Evolutionary conservation across 2,113 vertebrate species (phyloP), one percentile per base, ranked within the genome.

Genomic region (Halichoerus grypus): DNA sequence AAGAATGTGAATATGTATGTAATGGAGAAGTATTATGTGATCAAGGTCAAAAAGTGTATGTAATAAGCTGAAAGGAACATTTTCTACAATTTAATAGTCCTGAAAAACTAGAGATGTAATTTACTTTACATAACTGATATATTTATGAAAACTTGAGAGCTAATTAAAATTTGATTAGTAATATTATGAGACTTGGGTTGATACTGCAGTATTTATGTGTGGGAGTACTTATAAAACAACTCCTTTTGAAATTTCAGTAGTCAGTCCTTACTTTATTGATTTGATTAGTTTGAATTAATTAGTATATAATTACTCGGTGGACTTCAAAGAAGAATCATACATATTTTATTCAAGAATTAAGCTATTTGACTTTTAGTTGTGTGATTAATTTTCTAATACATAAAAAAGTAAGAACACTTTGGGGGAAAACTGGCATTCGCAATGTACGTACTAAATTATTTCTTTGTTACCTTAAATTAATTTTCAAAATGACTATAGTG

Each of bases 91-190:
- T 9, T 59, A 67, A 61, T 46, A 65, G 31, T 36, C n/a, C 26
- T 84, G 21, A 88, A 89, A 89, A 88, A 91, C 9, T 85, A 57
- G 13, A 97, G 46, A n/a, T 88, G 1, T 18, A 55, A 80, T 71
- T 91, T 91, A 59, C 18, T 77, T 96, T 81, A 24, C 6, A 67
- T 57, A 95, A 76, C 26, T 96, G 36, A 49, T 94, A 61, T 76
- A 76, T 61, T 80, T 39, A 55, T 93, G 26, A 88, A 76, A 86
- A 18, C 11, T 14, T 95, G 80, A 76, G 7, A 88, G 22, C 4
- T 79, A 94, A 97, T 96, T 94, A 95, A 84, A 91, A 79, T 94
- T 88, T 71, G 4, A 88, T 91, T 76, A 74, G 57, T 31, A 28
- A 92, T 91, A 93, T 79, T 67, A 76, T 69, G 16, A 93, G 57